phyloP scores from a whole-genome alignment of 2,113 vertebrate species.

The Psophia crepitans region DNA sequence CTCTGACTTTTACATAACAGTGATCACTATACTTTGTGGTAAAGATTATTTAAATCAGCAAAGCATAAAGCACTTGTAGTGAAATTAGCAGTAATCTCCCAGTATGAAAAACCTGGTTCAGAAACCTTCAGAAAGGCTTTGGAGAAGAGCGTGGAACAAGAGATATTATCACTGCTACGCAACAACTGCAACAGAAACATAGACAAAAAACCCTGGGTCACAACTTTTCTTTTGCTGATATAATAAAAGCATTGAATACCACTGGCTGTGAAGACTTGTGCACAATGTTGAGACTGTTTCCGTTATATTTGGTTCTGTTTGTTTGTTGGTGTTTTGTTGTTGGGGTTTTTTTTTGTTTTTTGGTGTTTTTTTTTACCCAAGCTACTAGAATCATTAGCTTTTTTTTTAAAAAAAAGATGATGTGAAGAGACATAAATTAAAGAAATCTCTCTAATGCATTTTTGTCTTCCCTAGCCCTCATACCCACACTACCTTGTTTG shows the following conservation, averaged over 20 bases:
- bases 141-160: neutral
- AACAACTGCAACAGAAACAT: neutral
- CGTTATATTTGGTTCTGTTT: too few relatives aligned
- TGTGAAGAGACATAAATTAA: neutral
- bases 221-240: neutral
- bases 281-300: accelerated
- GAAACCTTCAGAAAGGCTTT: neutral
- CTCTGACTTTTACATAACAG: neutral
- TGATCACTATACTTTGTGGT: neutral
- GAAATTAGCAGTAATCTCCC: neutral
- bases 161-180: neutral
- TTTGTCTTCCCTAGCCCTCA: neutral
- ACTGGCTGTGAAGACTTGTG: neutral
- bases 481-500: neutral
- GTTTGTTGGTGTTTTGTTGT: neutral
- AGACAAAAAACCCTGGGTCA: neutral
- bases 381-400: neutral
- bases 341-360: too few relatives aligned
- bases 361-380: neutral
- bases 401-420: neutral
- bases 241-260: neutral
- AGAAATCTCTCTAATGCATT: neutral
- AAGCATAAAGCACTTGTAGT: neutral
- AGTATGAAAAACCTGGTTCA: neutral
- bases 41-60: neutral